Evolutionary conservation across 2,888 invertebrate genomes (phyloP).

Genomic region (Julus scanicus): DNA sequence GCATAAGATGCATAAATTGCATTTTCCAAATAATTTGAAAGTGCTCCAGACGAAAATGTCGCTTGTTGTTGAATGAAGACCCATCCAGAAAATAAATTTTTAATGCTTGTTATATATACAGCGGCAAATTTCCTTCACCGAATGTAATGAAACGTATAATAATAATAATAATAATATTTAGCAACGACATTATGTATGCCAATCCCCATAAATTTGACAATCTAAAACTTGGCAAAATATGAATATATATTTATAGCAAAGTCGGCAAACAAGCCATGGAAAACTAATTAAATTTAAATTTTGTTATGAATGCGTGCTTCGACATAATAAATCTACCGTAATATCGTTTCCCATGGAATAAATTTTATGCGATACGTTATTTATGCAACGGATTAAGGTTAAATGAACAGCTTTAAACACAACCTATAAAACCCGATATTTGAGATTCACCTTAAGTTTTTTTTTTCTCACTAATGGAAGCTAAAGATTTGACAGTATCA

Average conservation of each 20-base stretch:
- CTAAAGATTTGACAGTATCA: not conserved
- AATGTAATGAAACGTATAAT: constrained; percentile 5
- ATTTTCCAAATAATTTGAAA: not conserved
- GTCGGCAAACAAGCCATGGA: not conserved
- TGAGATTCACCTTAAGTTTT: not conserved
- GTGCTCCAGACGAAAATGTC: not conserved
- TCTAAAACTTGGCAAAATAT: not conserved
- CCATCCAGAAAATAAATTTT: not conserved
- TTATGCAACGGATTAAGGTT: not conserved
- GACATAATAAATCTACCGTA: not conserved
- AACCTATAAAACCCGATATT: not conserved
- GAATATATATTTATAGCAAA: not conserved
- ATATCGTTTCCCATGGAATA: not conserved
- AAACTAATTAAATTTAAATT: constrained; percentile 43
- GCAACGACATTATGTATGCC: not conserved
- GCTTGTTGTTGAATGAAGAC: not conserved
- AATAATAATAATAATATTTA: too few species aligned
- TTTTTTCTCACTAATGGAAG: not conserved
- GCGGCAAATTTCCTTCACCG: not conserved
- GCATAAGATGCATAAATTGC: not conserved
- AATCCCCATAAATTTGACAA: not conserved
- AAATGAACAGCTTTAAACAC: constrained; percentile 2
- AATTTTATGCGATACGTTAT: not conserved
- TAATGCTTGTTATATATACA: not conserved
- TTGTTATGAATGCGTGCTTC: constrained; percentile 35